Base-by-base conservation (phyloP, 2,888 invertebrate species). In the Euphydryas editha region DNA sequence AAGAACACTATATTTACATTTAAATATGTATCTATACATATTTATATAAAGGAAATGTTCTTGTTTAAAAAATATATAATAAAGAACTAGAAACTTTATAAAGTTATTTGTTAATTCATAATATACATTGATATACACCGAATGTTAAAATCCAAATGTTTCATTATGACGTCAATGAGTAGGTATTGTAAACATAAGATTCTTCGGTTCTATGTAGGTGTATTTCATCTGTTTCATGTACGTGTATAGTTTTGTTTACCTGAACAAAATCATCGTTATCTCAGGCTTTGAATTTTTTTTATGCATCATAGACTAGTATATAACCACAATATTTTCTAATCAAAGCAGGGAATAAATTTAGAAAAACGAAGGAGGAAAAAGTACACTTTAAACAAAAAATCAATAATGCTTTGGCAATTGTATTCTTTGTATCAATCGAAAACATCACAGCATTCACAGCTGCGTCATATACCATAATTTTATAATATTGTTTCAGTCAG, bases 101-200 rank as follows among this genome's bases (percentile, higher is more conserved):
- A 11, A 30, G 10, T 36, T 30, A 13, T 15, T 61, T 54, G 10
- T 15, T 55, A 21, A 15, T 62, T 54, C n/a, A 21, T 49, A 46
- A 39, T 49, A 39, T 21, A 39, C 15, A n/a, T 42, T 21, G 24
- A 18, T 44, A 11, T 24, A 42, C 42, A 39, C 24, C 47, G 37
- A 17, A 49, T 49, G 57, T 47, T 62, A 57, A 62, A 47, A 62
- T 18, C 57, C 46, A 62, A 42, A 56, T 65, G 51, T 47, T 51
- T 51, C 42, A 51, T 58, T 39, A 60, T 67, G 63, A 69, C 67
- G 63, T 67, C 64, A 67, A 61, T 58, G 58, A 21, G 59, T n/a
- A n/a, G n/a, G n/a, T 21, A 54, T 67, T 59, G 55, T 59, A 36
- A 62, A 59, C 47, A 62, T 47, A 54, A 47, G 37, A 13, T 20